These are phyloP conservation scores for Thysanoteuthis rhombus DNA, from an alignment of 2,888 invertebrate genomes.

Conservation along the genomic window DNA sequence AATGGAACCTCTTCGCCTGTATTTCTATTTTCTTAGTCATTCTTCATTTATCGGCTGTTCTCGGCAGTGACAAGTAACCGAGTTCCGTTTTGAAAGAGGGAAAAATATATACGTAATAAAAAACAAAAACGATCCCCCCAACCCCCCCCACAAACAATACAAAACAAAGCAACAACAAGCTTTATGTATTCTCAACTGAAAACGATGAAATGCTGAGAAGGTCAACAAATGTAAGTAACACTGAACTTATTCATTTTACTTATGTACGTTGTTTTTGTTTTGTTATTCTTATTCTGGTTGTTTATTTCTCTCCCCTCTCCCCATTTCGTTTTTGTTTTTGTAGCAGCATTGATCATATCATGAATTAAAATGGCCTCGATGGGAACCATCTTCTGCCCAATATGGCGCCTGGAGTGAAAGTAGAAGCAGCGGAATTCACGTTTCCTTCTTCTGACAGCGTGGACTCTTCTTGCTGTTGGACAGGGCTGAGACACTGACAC, in stretches of 20 bases:
- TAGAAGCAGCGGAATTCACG: background rate
- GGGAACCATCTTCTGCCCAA: background rate
- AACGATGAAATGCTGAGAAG: background rate
- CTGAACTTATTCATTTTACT: background rate
- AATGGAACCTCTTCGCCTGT: background rate
- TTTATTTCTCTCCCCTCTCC: background rate
- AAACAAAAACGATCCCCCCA: background rate
- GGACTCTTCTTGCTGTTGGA: constrained; percentile 12
- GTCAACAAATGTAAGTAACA: background rate
- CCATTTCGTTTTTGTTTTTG: background rate
- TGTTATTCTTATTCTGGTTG: background rate
- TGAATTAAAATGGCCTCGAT: background rate
- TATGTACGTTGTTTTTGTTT: background rate
- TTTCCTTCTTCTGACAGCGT: background rate
- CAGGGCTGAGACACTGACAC: background rate
- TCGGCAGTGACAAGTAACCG: background rate
- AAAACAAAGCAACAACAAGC: background rate
- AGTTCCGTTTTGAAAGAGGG: background rate
- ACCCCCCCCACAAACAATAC: background rate
- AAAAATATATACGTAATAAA: background rate
- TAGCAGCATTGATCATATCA: background rate
- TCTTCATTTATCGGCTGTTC: background rate
- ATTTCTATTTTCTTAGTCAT: background rate
- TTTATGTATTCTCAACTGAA: background rate
- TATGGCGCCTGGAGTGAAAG: background rate